A percentile compares a stretch with the other conserved stretches of the same genome.
These are phyloP conservation scores for Ptilorrhoa leucosticta DNA, from an alignment of 2,113 vertebrate genomes.

Conservation along the genomic window DNA sequence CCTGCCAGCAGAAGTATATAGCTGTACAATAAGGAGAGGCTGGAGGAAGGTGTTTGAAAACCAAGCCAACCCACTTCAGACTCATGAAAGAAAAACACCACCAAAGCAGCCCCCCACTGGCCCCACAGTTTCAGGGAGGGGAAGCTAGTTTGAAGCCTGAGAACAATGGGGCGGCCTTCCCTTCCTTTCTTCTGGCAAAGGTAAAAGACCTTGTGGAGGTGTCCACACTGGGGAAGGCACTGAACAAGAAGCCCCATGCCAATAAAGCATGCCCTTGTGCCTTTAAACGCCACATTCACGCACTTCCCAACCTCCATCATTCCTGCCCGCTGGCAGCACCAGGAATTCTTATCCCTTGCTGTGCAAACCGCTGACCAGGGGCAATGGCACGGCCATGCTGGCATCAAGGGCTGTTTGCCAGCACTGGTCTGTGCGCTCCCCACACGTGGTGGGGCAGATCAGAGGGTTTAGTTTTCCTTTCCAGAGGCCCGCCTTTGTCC, in stretches of 20 bases:
- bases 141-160: neutral
- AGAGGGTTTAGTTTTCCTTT: neutral
- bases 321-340: neutral
- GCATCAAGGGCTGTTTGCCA: accelerated
- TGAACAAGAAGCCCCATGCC: neutral
- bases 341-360: neutral
- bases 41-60: neutral
- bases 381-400: accelerated
- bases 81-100: neutral
- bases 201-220: neutral
- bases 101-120: neutral
- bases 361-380: neutral
- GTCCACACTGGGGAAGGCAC: neutral
- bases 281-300: accelerated
- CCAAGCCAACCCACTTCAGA: neutral
- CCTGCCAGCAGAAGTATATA: neutral
- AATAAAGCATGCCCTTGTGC: neutral
- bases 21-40: neutral
- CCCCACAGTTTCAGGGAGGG: neutral
- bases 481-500: neutral
- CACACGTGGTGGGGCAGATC: accelerated
- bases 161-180: neutral
- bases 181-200: neutral
- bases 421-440: accelerated
- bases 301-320: neutral